Evolutionary conservation across 1,140 invertebrate genomes (phyloP).

Genomic region (Lepidurus apus): DNA sequence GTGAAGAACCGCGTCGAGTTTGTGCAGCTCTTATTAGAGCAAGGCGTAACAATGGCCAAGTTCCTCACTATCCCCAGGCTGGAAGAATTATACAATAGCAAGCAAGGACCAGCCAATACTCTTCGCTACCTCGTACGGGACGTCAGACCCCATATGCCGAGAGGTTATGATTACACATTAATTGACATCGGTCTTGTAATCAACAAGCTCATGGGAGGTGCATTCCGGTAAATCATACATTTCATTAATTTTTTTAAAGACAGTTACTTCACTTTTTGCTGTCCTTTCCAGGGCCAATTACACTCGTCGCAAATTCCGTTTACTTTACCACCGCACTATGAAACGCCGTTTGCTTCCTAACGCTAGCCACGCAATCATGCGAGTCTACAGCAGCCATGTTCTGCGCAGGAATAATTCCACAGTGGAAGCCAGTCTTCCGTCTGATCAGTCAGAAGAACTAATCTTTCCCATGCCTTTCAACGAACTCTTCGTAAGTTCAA

Average conservation of each 20-base stretch:
- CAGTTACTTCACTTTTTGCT: background rate
- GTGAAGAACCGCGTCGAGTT: conserved; percentile 95
- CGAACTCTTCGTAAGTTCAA: conserved; percentile 15
- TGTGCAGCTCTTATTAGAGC: conserved; percentile 90
- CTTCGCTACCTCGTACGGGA: conserved; percentile 80
- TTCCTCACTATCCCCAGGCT: conserved; percentile 90
- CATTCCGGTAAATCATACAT: conserved; percentile 62
- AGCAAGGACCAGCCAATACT: conserved; percentile 87
- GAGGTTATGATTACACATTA: conserved; percentile 82
- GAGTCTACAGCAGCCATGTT: background rate
- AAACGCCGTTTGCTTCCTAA: conserved; percentile 2
- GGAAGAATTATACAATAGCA: conserved; percentile 95
- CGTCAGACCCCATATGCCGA: conserved; percentile 77
- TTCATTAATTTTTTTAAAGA: background rate
- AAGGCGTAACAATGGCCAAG: conserved; percentile 96
- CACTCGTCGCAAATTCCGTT: conserved; percentile 31
- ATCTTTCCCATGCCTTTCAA: conserved; percentile 23
- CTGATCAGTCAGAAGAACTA: background rate
- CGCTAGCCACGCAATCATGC: background rate
- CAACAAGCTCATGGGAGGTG: conserved; percentile 95
- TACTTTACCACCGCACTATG: conserved; percentile 26
- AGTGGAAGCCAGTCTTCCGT: background rate
- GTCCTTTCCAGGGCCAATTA: conserved; percentile 8
- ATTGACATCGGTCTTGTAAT: conserved; percentile 93
- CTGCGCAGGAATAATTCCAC: conserved; percentile 4